Base-by-base conservation (phyloP, 2,888 invertebrate species). In the Epirrita christyi region DNA sequence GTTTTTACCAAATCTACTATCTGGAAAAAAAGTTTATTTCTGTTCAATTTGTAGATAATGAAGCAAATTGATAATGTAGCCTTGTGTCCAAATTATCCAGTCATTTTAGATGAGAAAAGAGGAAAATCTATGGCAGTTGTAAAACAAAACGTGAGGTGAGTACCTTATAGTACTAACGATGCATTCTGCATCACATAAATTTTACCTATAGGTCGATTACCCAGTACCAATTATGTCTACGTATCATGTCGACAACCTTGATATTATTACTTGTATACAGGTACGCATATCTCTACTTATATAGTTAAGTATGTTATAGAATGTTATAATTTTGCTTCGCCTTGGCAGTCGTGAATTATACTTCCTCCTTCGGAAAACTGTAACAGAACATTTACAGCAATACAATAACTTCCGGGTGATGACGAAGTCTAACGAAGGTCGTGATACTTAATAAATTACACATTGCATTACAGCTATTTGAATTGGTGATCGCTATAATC, bases 361-460 rank as follows among this genome's bases (percentile, higher is more conserved):
- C 81, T 90, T 90, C 90, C 90, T 88, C 81, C 83, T 88, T 89
- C 81, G 85, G 87, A 87, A 89, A 90, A 89, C 85, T 88, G 88
- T 89, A 87, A 85, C 86, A 79, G 73, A 76, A 73, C 80, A 78
- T 83, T 78, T 85, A 84, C 80, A 78, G 80, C 82, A 80, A 81
- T 73, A 78, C 74, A 75, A 76, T 74, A 67, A 76, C 81, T 91
- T 91, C 90, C 90, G 86, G 83, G 87, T 88, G 79, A 86, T 87
- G 89, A 86, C 88, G 87, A 71, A 67, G 67, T 64, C 61, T 70
- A 69, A 71, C 75, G 85, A 89, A 89, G 90, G 90, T 78, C 85
- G 68, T 62, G 49, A 55, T 67, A 68, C 71, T 76, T 76, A 69
- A 71, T 76, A 76, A 75, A 75, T 70, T 72, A 77, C 70, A 72